These are phyloP conservation scores for Eucidaris tribuloides DNA, from an alignment of 35 echinoderm and acorn worm species.

Conservation along the genomic window DNA sequence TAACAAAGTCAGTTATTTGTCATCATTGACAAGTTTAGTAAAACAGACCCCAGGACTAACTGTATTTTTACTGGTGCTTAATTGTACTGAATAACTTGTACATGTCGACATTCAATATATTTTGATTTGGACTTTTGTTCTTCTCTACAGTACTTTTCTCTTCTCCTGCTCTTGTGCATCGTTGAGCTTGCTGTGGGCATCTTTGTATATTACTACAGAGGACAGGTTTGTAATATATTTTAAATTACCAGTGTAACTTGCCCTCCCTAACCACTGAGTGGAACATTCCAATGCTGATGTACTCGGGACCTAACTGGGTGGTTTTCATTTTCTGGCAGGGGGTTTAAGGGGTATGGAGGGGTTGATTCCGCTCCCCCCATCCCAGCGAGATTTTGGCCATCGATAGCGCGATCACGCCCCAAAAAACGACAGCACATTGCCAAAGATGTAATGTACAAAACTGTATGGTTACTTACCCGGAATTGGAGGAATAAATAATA, in stretches of 20 bases:
- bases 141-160: conserved; percentile 54
- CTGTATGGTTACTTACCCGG: no score
- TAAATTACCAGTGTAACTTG: not conserved
- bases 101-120: not conserved
- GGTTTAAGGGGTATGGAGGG: no score
- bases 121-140: not conserved
- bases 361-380: not conserved
- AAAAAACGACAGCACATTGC: no score
- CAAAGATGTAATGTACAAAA: no score
- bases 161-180: conserved; percentile 64
- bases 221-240: conserved; percentile 29
- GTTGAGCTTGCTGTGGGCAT: conserved; percentile 58
- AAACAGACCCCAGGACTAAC: not conserved
- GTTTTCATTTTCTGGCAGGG: not conserved
- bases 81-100: not conserved
- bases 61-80: not conserved
- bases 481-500: no score
- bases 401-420: no score
- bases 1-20: not conserved
- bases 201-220: conserved; percentile 69
- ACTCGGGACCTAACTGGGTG: not conserved
- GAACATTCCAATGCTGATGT: not conserved
- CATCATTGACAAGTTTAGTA: not conserved
- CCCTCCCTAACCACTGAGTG: not conserved
- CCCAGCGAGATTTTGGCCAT: no score